Percentiles rank a stretch among this genome's conserved stretches.
Evolutionary conservation across 2,888 invertebrate species (phyloP).

Genomic region (Netelia fuscicornis): DNA sequence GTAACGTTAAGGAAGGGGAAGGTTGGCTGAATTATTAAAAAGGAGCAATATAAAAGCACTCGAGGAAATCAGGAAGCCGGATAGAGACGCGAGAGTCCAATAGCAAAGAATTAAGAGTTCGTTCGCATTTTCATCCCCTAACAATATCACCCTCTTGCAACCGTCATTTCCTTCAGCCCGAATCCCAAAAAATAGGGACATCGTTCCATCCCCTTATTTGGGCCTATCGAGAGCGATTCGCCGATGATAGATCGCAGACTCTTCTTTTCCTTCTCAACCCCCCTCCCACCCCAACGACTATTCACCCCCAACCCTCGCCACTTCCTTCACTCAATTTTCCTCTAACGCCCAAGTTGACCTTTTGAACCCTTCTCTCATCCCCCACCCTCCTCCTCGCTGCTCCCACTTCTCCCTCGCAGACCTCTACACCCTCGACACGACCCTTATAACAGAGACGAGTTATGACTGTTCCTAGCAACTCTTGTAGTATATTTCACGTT

Average conservation of each 20-base stretch:
- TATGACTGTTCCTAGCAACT: constrained; percentile 34
- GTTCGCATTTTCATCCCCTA: constrained; percentile 1
- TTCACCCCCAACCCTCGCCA: not conserved
- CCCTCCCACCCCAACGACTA: not conserved
- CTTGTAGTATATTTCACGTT: constrained; percentile 25
- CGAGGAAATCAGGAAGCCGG: constrained; percentile 5
- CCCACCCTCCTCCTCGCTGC: not conserved
- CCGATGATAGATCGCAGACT: constrained; percentile 51
- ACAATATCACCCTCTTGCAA: not conserved
- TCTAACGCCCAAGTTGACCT: constrained; percentile 25
- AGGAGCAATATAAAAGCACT: constrained; percentile 13
- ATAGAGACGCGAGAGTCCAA: not conserved
- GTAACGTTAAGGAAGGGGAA: no score
- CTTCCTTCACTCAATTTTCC: not conserved
- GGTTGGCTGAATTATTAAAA: no score
- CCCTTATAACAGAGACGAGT: constrained; percentile 30
- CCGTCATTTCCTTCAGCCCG: not conserved
- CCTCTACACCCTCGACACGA: constrained; percentile 1
- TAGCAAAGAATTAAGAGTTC: constrained; percentile 45
- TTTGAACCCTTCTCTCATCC: constrained; percentile 23
- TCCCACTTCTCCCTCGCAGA: not conserved
- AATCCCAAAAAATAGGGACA: constrained; percentile 40
- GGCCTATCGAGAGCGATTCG: constrained; percentile 36
- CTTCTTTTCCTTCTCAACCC: constrained; percentile 5
- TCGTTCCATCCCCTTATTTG: not conserved